These are phyloP conservation scores for Shargacucullia verbasci DNA, from an alignment of 2,888 invertebrate genomes.

Conservation along the genomic window DNA sequence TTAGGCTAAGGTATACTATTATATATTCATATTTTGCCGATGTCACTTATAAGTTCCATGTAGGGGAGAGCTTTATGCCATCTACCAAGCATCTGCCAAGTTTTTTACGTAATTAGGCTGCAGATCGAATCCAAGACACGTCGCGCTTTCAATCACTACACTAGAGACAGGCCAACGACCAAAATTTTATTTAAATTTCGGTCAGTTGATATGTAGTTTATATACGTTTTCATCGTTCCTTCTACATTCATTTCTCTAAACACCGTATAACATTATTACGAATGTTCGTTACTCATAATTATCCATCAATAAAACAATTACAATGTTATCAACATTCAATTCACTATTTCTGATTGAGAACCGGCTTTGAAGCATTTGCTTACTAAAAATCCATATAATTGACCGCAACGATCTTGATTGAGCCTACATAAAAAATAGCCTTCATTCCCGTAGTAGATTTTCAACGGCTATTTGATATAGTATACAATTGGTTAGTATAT, in stretches of 20 bases:
- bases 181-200: too few relatives aligned
- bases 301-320: conserved; percentile 58
- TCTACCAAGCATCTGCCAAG: too few relatives aligned
- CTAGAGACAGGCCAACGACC: too few relatives aligned
- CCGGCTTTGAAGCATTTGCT: conserved; percentile 54
- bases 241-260: conserved; percentile 36
- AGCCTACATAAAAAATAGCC: conserved; percentile 55
- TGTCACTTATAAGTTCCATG: too few relatives aligned
- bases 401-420: conserved; percentile 58
- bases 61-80: too few relatives aligned
- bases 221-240: background rate
- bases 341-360: conserved; percentile 55
- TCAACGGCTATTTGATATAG: conserved; percentile 59
- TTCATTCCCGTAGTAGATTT: conserved; percentile 54
- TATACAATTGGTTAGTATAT: conserved; percentile 41
- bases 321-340: conserved; percentile 48
- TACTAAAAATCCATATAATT: conserved; percentile 58
- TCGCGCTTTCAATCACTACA: too few relatives aligned
- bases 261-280: conserved; percentile 46
- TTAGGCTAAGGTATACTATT: too few relatives aligned
- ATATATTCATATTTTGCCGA: too few relatives aligned
- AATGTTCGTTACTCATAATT: conserved; percentile 54
- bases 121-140: too few relatives aligned
- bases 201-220: too few relatives aligned
- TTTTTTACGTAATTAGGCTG: too few relatives aligned